Base-by-base conservation (phyloP, 2,888 invertebrate genomes). In the Drosophila infuscata region DNA sequence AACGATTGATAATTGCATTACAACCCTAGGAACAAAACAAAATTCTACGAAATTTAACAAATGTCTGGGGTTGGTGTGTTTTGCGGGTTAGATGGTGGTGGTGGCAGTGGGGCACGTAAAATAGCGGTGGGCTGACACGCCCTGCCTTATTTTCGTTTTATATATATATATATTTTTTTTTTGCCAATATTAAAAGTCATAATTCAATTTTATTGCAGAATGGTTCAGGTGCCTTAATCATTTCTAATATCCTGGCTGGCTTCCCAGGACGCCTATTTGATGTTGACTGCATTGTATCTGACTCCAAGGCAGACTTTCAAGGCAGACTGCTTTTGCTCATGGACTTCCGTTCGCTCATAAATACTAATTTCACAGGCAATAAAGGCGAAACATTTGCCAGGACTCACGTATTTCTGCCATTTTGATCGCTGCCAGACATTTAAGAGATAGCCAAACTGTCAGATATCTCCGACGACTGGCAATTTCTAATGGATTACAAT, bases 331-430 rank as follows among this genome's bases (percentile, higher is more conserved):
- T 53, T 35, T 32, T 30, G 32, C 49, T 68, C 62, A 43, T 61
- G 49, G 69, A 64, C 82, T 79, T 76, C 82, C 88, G 88, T 70
- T 81, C 66, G 73, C 83, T 76, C 85, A 92, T 92, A 92, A 93
- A 93, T 92, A 93, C 92, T 92, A 92, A 92, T 92, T 92, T 92
- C 93, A 91, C 92, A 91, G 92, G 91, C 92, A 91, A 92, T 93
- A 92, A 92, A 92, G 92, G 88, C 85, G 76, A 79, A 83, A 89
- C 90, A 92, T 91, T 92, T 87, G 85, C 88, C 79, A 82, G 86
- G 75, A 70, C 88, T 79, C 81, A 77, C 81, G 77, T 72, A 72
- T 59, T 62, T 69, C 53, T 80, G 75, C 83, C 86, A 76, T 89
- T 86, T 88, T 82, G 88, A 83, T 88, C 72, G 73, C 65, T 70